phyloP scores from a whole-genome alignment of 2,888 invertebrate genomes.

The Lycocerus yunnanus region DNA sequence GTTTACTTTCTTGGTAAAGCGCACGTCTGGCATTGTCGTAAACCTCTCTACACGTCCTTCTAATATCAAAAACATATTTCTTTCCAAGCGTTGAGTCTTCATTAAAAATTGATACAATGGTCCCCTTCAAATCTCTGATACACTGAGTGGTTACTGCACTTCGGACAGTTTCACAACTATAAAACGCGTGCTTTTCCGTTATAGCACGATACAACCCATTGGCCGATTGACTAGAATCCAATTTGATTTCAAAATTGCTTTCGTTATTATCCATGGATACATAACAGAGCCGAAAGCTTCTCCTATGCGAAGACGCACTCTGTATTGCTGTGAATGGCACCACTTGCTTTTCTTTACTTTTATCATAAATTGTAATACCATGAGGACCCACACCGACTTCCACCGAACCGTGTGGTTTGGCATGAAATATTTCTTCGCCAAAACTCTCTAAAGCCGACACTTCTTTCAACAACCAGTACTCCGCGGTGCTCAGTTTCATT shows the following conservation, averaged over 20 bases:
- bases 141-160: constrained; percentile 88
- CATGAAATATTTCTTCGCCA: constrained; percentile 83
- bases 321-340: constrained; percentile 83
- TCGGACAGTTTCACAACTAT: constrained; percentile 89
- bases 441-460: constrained; percentile 79
- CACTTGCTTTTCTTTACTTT: constrained; percentile 70
- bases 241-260: constrained; percentile 75
- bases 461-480: constrained; percentile 82
- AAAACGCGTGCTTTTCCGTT: constrained; percentile 91
- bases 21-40: constrained; percentile 85
- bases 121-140: constrained; percentile 87
- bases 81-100: constrained; percentile 85
- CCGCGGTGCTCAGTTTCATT: constrained; percentile 77
- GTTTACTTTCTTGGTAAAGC: constrained; percentile 57
- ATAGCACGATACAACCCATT: constrained; percentile 83
- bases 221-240: constrained; percentile 80
- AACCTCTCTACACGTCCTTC: constrained; percentile 85
- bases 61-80: constrained; percentile 89
- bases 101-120: constrained; percentile 88
- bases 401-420: constrained; percentile 60
- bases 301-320: constrained; percentile 75
- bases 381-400: constrained; percentile 73
- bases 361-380: constrained; percentile 75
- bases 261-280: constrained; percentile 70
- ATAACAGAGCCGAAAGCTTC: constrained; percentile 77